phyloP scores from a whole-genome alignment of 1,140 invertebrate species.

The Aethina tumida region DNA sequence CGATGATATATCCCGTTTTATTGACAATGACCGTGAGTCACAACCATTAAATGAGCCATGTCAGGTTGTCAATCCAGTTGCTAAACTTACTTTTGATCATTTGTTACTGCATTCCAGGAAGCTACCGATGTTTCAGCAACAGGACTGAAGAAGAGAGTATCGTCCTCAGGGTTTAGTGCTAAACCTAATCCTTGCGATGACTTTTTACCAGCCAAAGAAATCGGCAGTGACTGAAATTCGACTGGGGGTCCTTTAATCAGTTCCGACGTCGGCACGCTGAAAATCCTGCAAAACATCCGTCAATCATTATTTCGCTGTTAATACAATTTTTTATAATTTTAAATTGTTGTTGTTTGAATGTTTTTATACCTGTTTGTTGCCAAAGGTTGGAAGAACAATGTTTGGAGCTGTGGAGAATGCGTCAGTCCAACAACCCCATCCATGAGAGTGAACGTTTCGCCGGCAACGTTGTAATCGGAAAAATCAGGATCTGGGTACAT shows the following conservation, averaged over 20 bases:
- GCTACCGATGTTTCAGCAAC: slow-evolving; percentile 67
- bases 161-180: slow-evolving; percentile 54
- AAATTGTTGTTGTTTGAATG: neutral
- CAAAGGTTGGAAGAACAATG: slow-evolving; percentile 69
- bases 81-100: slow-evolving; percentile 45
- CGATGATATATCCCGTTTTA: neutral
- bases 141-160: slow-evolving; percentile 63
- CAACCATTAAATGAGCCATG: neutral
- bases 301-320: neutral
- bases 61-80: neutral
- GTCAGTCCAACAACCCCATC: slow-evolving; percentile 72
- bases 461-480: slow-evolving; percentile 52
- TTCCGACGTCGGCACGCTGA: slow-evolving; percentile 61
- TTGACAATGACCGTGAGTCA: neutral
- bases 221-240: slow-evolving; percentile 57
- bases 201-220: slow-evolving; percentile 65
- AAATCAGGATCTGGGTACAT: slow-evolving; percentile 75
- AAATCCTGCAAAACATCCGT: slow-evolving; percentile 42
- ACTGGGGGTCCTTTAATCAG: slow-evolving; percentile 57
- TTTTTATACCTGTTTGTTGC: slow-evolving; percentile 59
- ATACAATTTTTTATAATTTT: neutral
- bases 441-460: slow-evolving; percentile 59
- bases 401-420: slow-evolving; percentile 53
- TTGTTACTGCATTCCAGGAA: slow-evolving; percentile 61
- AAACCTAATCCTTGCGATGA: slow-evolving; percentile 70